Conservation (phyloP, 2,113 vertebrate genomes). For the Cyanistes caeruleus region DNA sequence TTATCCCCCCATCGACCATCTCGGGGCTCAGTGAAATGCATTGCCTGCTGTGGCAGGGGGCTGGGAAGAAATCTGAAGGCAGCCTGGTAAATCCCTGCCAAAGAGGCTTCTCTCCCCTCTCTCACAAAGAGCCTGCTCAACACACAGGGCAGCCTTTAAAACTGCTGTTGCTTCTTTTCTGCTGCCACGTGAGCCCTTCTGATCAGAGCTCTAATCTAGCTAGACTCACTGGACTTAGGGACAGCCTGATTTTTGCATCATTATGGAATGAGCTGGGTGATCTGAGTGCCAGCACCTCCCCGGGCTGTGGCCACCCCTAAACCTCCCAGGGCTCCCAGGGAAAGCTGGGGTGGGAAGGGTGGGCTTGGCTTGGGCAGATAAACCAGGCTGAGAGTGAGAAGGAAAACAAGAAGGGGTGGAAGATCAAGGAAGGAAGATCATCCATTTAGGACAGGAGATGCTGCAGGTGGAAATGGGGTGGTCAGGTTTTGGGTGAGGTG, state of each 20-base stretch:
- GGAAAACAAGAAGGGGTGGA: neutral
- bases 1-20: neutral
- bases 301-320: fast-evolving
- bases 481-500: neutral
- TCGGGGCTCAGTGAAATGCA: neutral
- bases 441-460: fast-evolving
- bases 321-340: fast-evolving
- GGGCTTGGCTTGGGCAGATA: neutral
- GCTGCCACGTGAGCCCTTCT: neutral
- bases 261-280: neutral
- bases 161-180: neutral
- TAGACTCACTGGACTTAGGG: neutral
- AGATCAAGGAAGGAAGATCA: neutral
- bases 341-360: fast-evolving
- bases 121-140: neutral
- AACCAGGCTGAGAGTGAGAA: neutral
- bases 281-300: neutral
- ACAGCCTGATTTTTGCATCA: neutral
- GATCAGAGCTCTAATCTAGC: slow-evolving; percentile 32
- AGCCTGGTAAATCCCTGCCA: slow-evolving; percentile 28
- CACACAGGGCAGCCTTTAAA: neutral
- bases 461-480: neutral
- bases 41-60: neutral
- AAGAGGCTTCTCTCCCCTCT: slow-evolving; percentile 36
- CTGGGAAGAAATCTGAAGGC: neutral